Percentiles rank a stretch among this genome's conserved stretches.
Evolutionary conservation across 64 coral and sea anemone genomes (phyloP).

Genomic region (Montipora efflorescens): DNA sequence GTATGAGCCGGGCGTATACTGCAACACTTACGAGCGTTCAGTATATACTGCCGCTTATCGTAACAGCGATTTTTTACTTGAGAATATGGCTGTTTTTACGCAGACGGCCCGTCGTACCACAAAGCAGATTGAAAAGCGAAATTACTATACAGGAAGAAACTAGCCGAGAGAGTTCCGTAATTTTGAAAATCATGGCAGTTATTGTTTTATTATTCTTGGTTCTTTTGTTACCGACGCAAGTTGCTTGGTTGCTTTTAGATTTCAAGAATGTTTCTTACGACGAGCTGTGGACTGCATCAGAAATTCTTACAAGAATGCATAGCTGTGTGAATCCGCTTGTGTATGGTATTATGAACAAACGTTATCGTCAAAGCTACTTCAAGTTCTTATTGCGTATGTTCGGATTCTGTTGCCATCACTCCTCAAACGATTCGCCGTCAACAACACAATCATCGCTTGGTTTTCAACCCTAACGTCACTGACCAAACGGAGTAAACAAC

Average conservation of each 20-base stretch:
- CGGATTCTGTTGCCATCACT: background rate
- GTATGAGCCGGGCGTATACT: slow-evolving; percentile 16
- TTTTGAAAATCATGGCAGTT: slow-evolving; percentile 36
- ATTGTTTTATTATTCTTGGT: slow-evolving; percentile 61
- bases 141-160: background rate
- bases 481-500: no score
- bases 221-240: slow-evolving; percentile 46
- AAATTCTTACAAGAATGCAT: slow-evolving; percentile 70
- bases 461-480: no score
- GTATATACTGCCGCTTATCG: slow-evolving; percentile 49
- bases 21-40: slow-evolving; percentile 33
- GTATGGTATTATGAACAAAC: slow-evolving; percentile 74
- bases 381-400: background rate
- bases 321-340: slow-evolving; percentile 82
- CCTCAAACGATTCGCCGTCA: no score
- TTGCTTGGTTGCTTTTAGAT: slow-evolving; percentile 67
- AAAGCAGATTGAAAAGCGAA: no score
- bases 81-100: slow-evolving; percentile 45
- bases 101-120: background rate
- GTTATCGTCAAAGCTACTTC: slow-evolving; percentile 59
- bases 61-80: slow-evolving; percentile 44
- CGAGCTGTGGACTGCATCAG: background rate
- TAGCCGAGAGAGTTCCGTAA: slow-evolving; percentile 22
- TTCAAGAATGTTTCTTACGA: slow-evolving; percentile 6
- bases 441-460: no score